Percentiles rank a stretch among this genome's conserved stretches.
These are phyloP conservation scores for Dolichallabes microphthalmus DNA, from an alignment of 2,113 vertebrate genomes.

Conservation along the genomic window DNA sequence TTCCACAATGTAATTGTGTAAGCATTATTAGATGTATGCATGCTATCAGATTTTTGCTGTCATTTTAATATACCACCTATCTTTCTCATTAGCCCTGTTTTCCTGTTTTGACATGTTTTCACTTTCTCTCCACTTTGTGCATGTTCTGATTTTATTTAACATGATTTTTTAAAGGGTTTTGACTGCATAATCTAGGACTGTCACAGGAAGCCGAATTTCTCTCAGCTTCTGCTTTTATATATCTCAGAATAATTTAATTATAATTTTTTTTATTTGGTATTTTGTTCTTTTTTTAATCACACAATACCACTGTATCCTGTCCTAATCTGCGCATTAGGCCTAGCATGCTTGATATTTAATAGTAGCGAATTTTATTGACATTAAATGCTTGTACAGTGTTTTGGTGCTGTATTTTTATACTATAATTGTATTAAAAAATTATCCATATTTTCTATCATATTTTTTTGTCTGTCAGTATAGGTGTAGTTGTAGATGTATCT, in stretches of 20 bases:
- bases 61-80: not conserved
- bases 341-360: not conserved
- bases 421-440: constrained; percentile 18
- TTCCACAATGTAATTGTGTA: not conserved
- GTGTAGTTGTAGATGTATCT: not conserved
- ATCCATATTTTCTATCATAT: not conserved
- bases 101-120: not conserved
- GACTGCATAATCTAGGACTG: not conserved
- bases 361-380: not conserved
- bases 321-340: not conserved
- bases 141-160: not conserved
- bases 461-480: not conserved
- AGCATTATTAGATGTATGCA: not conserved
- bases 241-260: not conserved
- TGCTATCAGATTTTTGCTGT: not conserved
- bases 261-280: no score
- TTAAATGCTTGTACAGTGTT: not conserved
- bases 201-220: not conserved
- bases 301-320: not conserved
- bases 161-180: not conserved
- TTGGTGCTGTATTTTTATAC: not conserved
- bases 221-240: not conserved
- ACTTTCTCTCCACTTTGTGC: not conserved
- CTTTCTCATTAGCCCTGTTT: not conserved
- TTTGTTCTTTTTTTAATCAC: not conserved